A percentile compares a stretch with the other conserved stretches of the same genome.
phyloP scores from a whole-genome alignment of 2,113 vertebrate genomes.

The Penelope pileata region DNA sequence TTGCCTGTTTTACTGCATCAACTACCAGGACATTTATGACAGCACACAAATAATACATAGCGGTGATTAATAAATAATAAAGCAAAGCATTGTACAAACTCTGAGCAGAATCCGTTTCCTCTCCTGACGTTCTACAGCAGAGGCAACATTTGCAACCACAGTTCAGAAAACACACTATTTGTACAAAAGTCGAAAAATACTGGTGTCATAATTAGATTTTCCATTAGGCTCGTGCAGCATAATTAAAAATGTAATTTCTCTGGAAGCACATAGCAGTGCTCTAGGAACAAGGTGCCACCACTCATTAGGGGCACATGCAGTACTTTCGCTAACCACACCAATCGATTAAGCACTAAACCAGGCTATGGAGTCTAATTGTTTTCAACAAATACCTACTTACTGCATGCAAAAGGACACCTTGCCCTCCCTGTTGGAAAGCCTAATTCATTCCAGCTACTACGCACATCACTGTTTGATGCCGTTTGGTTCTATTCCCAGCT shows the following conservation, averaged over 20 bases:
- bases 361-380: slow-evolving; percentile 44
- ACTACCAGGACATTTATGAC: not conserved
- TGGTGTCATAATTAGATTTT: slow-evolving; percentile 77
- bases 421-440: not conserved
- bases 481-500: not conserved
- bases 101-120: slow-evolving; percentile 1
- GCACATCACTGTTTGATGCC: not conserved
- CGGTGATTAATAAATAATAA: slow-evolving; percentile 25
- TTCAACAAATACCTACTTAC: slow-evolving; percentile 47
- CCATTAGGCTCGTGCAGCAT: slow-evolving; percentile 71
- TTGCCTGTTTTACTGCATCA: not conserved
- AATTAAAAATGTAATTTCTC: slow-evolving; percentile 80
- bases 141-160: not conserved
- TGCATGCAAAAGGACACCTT: not conserved
- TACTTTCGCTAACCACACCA: slow-evolving; percentile 3
- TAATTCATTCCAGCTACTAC: not conserved
- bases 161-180: not conserved
- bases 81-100: not conserved
- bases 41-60: slow-evolving; percentile 2
- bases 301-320: slow-evolving; percentile 57
- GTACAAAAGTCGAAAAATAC: slow-evolving; percentile 58
- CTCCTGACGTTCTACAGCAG: not conserved
- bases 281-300: slow-evolving; percentile 72
- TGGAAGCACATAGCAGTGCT: slow-evolving; percentile 57
- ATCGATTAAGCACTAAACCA: slow-evolving; percentile 36